These are phyloP conservation scores for Eurystomus glaucurus DNA, from an alignment of 2,797 vertebrate species.

Conservation along the genomic window DNA sequence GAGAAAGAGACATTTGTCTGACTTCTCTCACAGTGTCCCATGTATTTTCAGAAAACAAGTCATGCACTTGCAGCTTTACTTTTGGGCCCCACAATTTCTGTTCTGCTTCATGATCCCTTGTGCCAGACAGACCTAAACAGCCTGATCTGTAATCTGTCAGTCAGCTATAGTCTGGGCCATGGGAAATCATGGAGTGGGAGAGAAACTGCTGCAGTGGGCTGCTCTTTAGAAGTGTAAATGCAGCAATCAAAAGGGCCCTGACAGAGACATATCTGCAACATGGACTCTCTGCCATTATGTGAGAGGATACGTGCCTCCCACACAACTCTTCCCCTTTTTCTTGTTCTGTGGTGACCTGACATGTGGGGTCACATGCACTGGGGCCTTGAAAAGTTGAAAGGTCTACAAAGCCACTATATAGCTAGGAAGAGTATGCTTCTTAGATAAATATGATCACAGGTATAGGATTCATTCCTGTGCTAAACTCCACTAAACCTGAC, in stretches of 20 bases:
- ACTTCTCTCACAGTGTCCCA: constrained; percentile 72
- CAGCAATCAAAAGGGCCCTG: constrained; percentile 48
- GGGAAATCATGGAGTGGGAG: constrained; percentile 40
- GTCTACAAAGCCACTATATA: not conserved
- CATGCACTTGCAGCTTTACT: constrained; percentile 62
- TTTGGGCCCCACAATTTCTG: constrained; percentile 40
- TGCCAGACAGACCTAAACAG: constrained; percentile 65
- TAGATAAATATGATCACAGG: not conserved
- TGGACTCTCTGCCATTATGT: not conserved
- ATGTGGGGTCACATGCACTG: not conserved
- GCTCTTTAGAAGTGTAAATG: constrained; percentile 54
- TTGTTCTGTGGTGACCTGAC: constrained; percentile 44
- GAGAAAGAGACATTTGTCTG: constrained; percentile 75
- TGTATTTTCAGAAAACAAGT: constrained; percentile 77
- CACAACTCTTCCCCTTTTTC: constrained; percentile 17
- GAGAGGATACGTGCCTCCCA: constrained; percentile 22
- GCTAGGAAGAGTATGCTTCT: not conserved
- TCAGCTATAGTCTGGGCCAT: constrained; percentile 42
- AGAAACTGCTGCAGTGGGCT: constrained; percentile 32
- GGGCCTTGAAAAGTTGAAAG: constrained; percentile 16
- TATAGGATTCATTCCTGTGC: not conserved
- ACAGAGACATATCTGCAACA: constrained; percentile 35
- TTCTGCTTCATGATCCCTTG: constrained; percentile 61
- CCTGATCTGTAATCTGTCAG: constrained; percentile 45
- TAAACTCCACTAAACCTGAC: not conserved